Base-by-base conservation (phyloP, 2,113 vertebrate genomes). In the Glaucidium brasilianum region DNA sequence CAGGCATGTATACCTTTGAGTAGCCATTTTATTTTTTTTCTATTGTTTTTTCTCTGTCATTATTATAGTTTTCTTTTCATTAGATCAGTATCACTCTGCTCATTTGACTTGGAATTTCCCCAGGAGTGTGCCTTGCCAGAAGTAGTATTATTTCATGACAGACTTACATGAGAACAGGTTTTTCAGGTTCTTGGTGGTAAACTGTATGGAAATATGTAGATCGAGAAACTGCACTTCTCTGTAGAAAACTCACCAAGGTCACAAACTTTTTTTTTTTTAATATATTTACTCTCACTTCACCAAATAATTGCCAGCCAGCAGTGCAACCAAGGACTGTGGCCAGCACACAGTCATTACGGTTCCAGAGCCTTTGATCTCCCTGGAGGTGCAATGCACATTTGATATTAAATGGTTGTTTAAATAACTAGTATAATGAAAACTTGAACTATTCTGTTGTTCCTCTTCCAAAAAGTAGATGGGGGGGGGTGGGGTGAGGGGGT, bases 141-240 rank as follows among this genome's bases (percentile, higher is more conserved):
- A 94, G 85, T 84, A 90, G 59, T 97, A 86, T 96, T 95, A 91
- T 87, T 96, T 96, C 53, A 89, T 72, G 90, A 73, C 49, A 85
- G 50, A 97, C 94, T 95, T 96, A 84, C 93, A 93, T 96, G 59
- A 94, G 73, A 97, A 60, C 63, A 66, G 64, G 86, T 96, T 95
- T 92, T 81, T 96, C 85, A 92, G 64, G 92, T 94, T 93, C 67
- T 91, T 77, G 60, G 39, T 88, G 56, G 63, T 78, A 87, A 93
- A 75, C 39, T 63, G 8, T 87, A 67, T 92, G 66, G 82, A 92
- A 94, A 93, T 30, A 62, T 4, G 6, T 56, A 63, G 55, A 52
- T 32, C 37, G 27, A 35, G 66, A 92, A 90, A 64, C 27, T 37
- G 26, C 12, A 47, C 7, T 25, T 78, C 76, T 69, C 37, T 82